Base-by-base conservation (phyloP, 2,113 vertebrate genomes). In the Zosterops lateralis region DNA sequence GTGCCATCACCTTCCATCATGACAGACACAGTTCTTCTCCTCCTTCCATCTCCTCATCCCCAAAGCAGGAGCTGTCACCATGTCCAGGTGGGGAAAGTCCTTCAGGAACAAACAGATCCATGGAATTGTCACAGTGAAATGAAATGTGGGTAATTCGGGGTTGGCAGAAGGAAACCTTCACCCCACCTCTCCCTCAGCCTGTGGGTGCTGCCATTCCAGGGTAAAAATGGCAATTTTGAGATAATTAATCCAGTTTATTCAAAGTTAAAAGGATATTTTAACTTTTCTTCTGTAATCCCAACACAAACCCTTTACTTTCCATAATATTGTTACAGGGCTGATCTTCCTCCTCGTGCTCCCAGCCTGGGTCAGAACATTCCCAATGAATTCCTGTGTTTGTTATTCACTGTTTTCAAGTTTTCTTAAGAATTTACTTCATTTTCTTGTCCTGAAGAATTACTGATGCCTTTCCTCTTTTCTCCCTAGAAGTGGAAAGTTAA, bases 401-500 rank as follows among this genome's bases (percentile, higher is more conserved):
- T 50, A 2, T 2, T 47, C 8, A 50, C 2, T 57, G 8, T 19
- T 14, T 34, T 9, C 6, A 22, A 7, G 26, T 61, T 62, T 89
- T 64, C 29, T 57, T 29, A 29, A 53, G 51, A 53, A 53, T 53
- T 53, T 25, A 26, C 48, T 50, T 14, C 7, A 29, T 53, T 53
- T 29, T 18, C 51, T 32, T 85, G 22, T 50, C 53, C 9, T 19
- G 47, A 3, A 28, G 9, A 26, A 5, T 86, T 34, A 45, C 78
- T 84, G 26, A 90, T 21, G 47, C 3, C 4, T 5, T 87, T 31
- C 2, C 11, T 80, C 57, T 65, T 87, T 83, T 87, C 65, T 92
- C 95, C 97, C 80, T 86, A 99, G 99, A 97, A 98, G 98, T 95
- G 99, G 98, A 96, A 99, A 99, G 97, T 97, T 99, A 97, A 99